Base-by-base conservation (phyloP, 1,140 invertebrate genomes). In the Drosophila nigrodunni region DNA sequence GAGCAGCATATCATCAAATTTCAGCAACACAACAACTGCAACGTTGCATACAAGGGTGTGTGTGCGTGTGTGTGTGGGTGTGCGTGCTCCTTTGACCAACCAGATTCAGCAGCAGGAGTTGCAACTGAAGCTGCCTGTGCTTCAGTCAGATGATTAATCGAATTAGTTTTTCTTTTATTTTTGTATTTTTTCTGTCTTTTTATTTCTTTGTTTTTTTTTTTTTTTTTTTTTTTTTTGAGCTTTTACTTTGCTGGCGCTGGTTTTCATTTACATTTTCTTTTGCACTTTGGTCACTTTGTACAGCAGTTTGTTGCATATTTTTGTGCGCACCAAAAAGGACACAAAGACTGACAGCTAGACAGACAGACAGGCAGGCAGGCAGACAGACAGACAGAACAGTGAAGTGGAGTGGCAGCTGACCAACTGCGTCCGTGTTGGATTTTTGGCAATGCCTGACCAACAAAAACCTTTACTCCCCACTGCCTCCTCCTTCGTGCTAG, bases 261-360 rank as follows among this genome's bases (percentile, higher is more conserved):
- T 30, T 83, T 88, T 89, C 83, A 88, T 88, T 88, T 88, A 88
- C 83, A 88, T 88, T 89, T 88, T 88, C 83, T 88, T 88, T 87
- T 77, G 73, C 83, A 78, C 77, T 87, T 82, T 68, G 77, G 49
- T 55, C 43, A 43, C 55, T 13, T 44, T 60, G 55, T 71, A n/a
- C n/a, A 35, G 52, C 72, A 76, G 68, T 76, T 71, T 79, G 77
- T 82, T 88, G 80, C 83, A 88, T 88, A 87, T 76, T 82, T 82
- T 71, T 66, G 67, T 83, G 77, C 59, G 77, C 77, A 67, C 21
- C 70, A 73, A 47, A 37, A 30, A 39, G 21, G 11, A 50, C 8
- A 55, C 7, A 44, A 2, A 65, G 21, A 65, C 13, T 15, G 25
- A 37, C 13, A 37, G 25, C 61, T 2, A 60, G n/a, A 44, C 2